These are phyloP conservation scores for Sclerodermus sp. DNA, from an alignment of 2,888 invertebrate species.

Conservation along the genomic window DNA sequence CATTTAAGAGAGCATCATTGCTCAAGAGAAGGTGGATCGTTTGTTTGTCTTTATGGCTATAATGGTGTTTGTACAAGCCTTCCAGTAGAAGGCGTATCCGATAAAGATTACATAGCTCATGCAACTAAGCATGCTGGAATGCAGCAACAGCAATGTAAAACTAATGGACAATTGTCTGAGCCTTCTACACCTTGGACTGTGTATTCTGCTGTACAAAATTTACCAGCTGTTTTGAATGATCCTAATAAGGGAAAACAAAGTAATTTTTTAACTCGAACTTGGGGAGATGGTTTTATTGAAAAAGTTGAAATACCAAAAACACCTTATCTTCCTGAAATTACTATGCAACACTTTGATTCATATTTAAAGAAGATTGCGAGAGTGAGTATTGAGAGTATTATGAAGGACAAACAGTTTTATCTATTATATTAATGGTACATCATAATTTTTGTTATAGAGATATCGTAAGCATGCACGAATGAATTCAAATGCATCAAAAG, in stretches of 20 bases:
- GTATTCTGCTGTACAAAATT: slow-evolving; percentile 89
- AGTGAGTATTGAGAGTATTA: slow-evolving; percentile 36
- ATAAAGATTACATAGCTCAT: slow-evolving; percentile 86
- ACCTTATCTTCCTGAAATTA: slow-evolving; percentile 81
- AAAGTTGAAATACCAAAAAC: slow-evolving; percentile 76
- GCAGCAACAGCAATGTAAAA: slow-evolving; percentile 57
- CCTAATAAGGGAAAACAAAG: slow-evolving; percentile 88
- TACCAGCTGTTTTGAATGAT: slow-evolving; percentile 94
- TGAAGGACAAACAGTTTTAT: neutral
- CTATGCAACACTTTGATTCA: slow-evolving; percentile 79
- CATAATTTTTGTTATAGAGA: slow-evolving; percentile 47
- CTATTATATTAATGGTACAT: neutral
- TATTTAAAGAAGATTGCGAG: slow-evolving; percentile 78
- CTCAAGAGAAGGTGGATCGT: slow-evolving; percentile 82
- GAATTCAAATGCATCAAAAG: slow-evolving; percentile 47
- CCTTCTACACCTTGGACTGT: slow-evolving; percentile 70
- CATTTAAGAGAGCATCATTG: slow-evolving; percentile 81
- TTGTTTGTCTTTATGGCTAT: slow-evolving; percentile 84
- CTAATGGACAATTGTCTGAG: slow-evolving; percentile 56
- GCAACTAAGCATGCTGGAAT: slow-evolving; percentile 66
- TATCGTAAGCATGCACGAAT: slow-evolving; percentile 60
- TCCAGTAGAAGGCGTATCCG: slow-evolving; percentile 87
- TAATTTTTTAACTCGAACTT: slow-evolving; percentile 94
- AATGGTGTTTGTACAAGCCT: slow-evolving; percentile 84
- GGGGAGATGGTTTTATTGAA: slow-evolving; percentile 95